A percentile compares a stretch with the other conserved stretches of the same genome.
These are phyloP conservation scores for Saccopteryx leptura DNA, from an alignment of 2,113 vertebrate species.

Conservation along the genomic window DNA sequence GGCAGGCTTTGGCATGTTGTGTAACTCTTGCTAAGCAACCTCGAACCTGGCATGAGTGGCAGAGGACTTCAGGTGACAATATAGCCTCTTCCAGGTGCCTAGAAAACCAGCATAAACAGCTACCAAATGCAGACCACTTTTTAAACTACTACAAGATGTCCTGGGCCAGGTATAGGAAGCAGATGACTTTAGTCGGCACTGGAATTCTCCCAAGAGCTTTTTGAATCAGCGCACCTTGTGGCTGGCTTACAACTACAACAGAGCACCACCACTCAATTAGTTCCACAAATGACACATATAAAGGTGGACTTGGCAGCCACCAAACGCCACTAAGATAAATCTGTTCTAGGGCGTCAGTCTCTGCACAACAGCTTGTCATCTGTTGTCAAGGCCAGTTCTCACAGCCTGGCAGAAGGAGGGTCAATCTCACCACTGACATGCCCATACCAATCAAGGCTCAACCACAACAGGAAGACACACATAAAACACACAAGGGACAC, in stretches of 20 bases:
- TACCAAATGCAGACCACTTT: background rate
- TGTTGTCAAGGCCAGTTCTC: background rate
- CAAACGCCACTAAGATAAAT: background rate
- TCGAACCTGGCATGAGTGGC: background rate
- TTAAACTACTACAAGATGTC: background rate
- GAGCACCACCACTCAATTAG: background rate
- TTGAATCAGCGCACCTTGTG: background rate
- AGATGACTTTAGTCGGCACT: background rate
- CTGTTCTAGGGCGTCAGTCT: background rate
- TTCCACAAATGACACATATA: background rate
- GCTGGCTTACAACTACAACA: background rate
- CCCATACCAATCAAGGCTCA: background rate
- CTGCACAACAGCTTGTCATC: background rate
- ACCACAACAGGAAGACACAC: too few relatives aligned
- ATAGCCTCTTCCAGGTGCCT: background rate
- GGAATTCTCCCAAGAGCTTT: background rate
- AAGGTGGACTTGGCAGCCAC: background rate
- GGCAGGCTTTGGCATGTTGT: background rate
- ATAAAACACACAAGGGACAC: too few relatives aligned
- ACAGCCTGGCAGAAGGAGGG: background rate
- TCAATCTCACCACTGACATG: background rate
- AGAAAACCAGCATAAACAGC: background rate
- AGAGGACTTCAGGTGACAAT: background rate
- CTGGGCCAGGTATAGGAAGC: background rate
- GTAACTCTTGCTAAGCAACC: background rate